Base-by-base conservation (phyloP, 2,797 vertebrate genomes). In the Myripristis jacobus region DNA sequence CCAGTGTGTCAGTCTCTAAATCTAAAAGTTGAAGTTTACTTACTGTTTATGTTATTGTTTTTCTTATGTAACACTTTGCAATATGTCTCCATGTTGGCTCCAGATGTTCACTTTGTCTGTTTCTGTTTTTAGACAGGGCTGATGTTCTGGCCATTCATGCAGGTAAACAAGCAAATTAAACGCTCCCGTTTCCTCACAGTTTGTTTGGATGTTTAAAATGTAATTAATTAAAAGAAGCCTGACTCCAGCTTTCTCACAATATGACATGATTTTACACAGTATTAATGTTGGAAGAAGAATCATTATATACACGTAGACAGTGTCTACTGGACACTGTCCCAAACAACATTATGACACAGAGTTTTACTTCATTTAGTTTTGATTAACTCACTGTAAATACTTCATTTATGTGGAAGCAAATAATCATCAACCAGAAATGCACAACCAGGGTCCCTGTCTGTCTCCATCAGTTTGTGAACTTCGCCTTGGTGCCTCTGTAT, bases 91-190 rank as follows among this genome's bases (percentile, higher is more conserved):
- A 11, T 34, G 36, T 36, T 56, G 16, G 31, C n/a, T 36, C 12
- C 53, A 55, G 12, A 56, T 56, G 31, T 36, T 55, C 1, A 55
- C 9, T 31, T 48, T 6, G 46, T 66, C 18, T 10, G 7, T 90
- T 66, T 88, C 84, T 80, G 64, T 27, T 94, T 94, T 80, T 93
- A 98, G 96, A 95, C 91, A 0, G 96, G 95, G 70, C 87, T 97
- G 38, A 94, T 96, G 94, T 97, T 95, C 91, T 97, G 97, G 96
- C 96, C 96, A 13, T 95, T 97, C 55, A 94, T 96, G 81, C 96
- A 98, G 96, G 96, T 97, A 93, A 95, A 88, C 12, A 11, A 65
- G 6, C 22, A 71, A 78, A 79, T 79, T 48, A 18, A 75, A 34
- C 31, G 56, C 25, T 36, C 19, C 3, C 1, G 15, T 43, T 24